Evolutionary conservation across 2,888 invertebrate genomes (phyloP).

Genomic region (Zygogramma bicolorata): DNA sequence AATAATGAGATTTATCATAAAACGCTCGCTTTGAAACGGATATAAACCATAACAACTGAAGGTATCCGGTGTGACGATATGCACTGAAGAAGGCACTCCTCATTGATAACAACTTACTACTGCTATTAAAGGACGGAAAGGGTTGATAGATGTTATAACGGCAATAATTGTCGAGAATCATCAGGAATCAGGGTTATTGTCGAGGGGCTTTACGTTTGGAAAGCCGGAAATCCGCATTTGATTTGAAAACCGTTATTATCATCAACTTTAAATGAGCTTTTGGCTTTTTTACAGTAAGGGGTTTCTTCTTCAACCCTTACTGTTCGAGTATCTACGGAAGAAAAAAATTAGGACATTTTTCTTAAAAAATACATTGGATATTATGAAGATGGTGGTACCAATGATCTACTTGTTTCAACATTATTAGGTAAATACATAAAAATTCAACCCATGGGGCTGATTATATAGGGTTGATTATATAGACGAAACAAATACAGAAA

Average conservation of each 20-base stretch:
- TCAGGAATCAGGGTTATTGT: neutral
- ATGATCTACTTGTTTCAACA: no score
- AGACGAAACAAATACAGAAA: no score
- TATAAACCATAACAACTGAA: constrained; percentile 34
- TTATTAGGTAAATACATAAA: no score
- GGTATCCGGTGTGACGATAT: constrained; percentile 45
- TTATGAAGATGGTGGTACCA: no score
- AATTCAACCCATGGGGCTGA: no score
- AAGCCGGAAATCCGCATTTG: constrained; percentile 4
- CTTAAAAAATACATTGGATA: no score
- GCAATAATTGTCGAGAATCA: neutral
- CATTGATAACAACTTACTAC: constrained; percentile 8
- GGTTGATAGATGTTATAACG: constrained; percentile 8
- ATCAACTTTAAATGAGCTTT: neutral
- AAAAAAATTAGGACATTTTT: no score
- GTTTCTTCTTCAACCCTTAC: neutral
- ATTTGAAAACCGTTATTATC: neutral
- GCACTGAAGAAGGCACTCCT: constrained; percentile 18
- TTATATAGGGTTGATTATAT: no score
- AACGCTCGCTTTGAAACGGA: constrained; percentile 24
- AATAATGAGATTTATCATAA: constrained; percentile 42
- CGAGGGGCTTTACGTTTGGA: neutral
- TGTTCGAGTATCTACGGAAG: no score
- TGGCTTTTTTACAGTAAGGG: neutral
- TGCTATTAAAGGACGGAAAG: constrained; percentile 5